Conservation (phyloP, 1,140 invertebrate species). For the Thaumatotibia leucotreta region DNA sequence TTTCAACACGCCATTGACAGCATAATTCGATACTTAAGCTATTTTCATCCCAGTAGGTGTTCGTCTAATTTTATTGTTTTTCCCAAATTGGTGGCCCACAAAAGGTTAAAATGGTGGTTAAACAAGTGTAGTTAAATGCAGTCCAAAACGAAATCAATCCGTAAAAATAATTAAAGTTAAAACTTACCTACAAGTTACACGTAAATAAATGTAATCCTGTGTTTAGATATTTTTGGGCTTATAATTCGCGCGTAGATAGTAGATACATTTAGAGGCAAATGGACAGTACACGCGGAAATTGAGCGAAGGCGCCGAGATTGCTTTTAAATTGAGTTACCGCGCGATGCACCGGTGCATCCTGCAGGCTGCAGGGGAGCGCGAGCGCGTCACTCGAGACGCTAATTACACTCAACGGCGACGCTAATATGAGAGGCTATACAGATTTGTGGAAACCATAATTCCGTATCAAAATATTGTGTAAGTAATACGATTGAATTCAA, state of each 20-base stretch:
- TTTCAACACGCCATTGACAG: neutral
- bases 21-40: no score
- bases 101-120: no score
- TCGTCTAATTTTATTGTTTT: no score
- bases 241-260: neutral
- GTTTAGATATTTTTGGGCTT: neutral
- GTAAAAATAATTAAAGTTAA: no score
- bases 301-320: constrained; percentile 51
- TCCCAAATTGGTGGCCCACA: no score
- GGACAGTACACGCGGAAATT: constrained; percentile 49
- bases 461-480: no score
- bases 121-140: no score
- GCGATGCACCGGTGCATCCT: constrained; percentile 29
- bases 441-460: neutral
- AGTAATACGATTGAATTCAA: no score
- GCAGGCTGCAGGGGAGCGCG: constrained; percentile 16
- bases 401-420: neutral
- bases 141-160: no score
- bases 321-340: constrained; percentile 57
- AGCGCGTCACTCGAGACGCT: neutral
- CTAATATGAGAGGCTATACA: neutral
- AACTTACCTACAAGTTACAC: no score
- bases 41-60: no score
- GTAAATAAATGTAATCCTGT: neutral
- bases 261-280: neutral